Base-by-base conservation (phyloP, 2,797 vertebrate genomes). In the Muscicapa striata region DNA sequence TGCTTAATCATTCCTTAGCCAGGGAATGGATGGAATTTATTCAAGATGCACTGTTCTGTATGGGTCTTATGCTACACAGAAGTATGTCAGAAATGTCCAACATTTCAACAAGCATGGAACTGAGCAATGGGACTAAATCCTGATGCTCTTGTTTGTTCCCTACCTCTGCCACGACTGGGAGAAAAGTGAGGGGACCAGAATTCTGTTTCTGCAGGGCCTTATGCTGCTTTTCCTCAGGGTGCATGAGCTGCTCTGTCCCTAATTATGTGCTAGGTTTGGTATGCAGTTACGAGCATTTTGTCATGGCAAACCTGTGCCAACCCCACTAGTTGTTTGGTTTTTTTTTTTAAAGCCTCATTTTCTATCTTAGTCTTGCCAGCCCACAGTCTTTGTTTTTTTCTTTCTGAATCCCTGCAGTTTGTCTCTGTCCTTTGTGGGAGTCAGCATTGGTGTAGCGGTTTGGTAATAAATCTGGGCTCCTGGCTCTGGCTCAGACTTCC, bases 391-490 rank as follows among this genome's bases (percentile, higher is more conserved):
- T 5, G 13, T 2, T 10, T 13, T 81, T 81, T 49, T 72, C 40
- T 49, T 40, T 69, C 40, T 70, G 70, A 84, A 51, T 76, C 54
- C 55, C 51, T 80, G 87, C 72, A 89, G 89, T 90, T 94, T 88
- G 51, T 91, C 82, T 86, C 27, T 69, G 49, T 91, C 3, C 0
- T 72, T 90, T 1, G 6, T 4, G 3, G 85, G 85, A 94, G 85
- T 68, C 91, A 86, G 79, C 15, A 3, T 38, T 41, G 66, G 85
- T 79, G 17, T 30, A 75, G 89, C 14, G 59, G 82, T 84, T 85
- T 61, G 75, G 76, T 89, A 80, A 87, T 96, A 94, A 94, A 91
- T 95, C 69, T 58, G 76, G 17, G 38, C 64, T 94, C 76, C 62
- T 94, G 85, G 93, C 94, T 84, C 72, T 88, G 76, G 49, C 79